Evolutionary conservation across 2,113 vertebrate genomes (phyloP), one percentile per base, ranked within the genome.

Genomic region (Centropus unirufus): DNA sequence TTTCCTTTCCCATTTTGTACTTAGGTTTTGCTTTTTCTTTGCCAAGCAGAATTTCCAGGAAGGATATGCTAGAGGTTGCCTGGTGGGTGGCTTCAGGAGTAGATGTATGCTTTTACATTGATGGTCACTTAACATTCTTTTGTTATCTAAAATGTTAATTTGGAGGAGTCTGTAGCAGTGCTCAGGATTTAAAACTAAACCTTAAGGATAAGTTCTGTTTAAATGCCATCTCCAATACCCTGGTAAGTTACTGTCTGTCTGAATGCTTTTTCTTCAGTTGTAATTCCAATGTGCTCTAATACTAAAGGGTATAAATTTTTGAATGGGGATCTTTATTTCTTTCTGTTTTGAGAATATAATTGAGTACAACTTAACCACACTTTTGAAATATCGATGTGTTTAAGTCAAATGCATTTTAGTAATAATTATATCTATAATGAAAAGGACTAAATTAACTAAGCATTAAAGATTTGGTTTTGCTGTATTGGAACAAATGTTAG

Each of bases 101-200:
- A 69, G 74, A 85, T 29, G 40, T 52, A 22, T 55, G 69, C 79
- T 69, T 90, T 76, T 13, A 32, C 93, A 95, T 66, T 54, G 83
- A 81, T 58, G 83, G 34, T 78, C 80, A 59, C 76, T 94, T 55
- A 49, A 77, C 69, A 24, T 94, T 74, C 72, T 81, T 87, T 77
- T 93, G 80, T 87, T 91, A 87, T 47, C 93, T 36, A 4, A 36
- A 89, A 87, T 75, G 78, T 89, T 94, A 63, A 92, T 94, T 94
- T 82, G 83, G 79, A 81, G 40, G 83, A 69, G 57, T 18, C 51
- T 54, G 29, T 67, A 27, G 21, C 47, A 82, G 34, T 21, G 62
- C 61, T 90, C 39, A 22, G 57, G 54, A 54, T 83, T 64, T 92
- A 58, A 89, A 87, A 78, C 52, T 58, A n/a, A 49, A 36, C 86